Base-by-base conservation (phyloP, 2,797 vertebrate species). In the Aldrovandia affinis region DNA sequence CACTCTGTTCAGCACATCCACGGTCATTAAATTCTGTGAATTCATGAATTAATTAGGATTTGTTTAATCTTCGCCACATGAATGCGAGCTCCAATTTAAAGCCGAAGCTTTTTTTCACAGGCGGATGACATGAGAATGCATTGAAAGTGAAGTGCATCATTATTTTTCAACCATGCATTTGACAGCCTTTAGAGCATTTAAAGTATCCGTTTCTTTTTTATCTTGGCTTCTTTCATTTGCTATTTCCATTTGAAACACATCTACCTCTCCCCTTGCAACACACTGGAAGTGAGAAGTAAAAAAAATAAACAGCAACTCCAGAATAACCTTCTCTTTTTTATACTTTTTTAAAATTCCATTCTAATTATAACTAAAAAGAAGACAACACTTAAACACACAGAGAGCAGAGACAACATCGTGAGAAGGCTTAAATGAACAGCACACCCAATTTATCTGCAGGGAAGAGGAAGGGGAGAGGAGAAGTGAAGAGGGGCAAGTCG, bases 341-440 rank as follows among this genome's bases (percentile, higher is more conserved):
- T 33, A 55, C 30, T 14, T 47, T 80, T 52, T 22, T 30, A 20
- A 12, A 22, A 28, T 55, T 55, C 28, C 22, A 55, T 33, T 80
- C 20, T 33, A 57, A 80, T 54, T 54, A 36, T 33, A 55, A 55
- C 28, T 36, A 57, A 77, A 83, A 12, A n/a, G 25, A 57, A 59
- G 28, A 54, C 25, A 36, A 44, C 61, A 75, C 78, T 18, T 25
- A 70, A 86, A 86, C 14, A 47, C 44, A 83, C 61, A 65, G 77
- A 54, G 77, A 42, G 33, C 25, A 28, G 70, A 54, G 52, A 80
- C 14, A 59, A 47, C 15, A 83, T 9, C 39, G 3, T 20, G 18
- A 1, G 7, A 44, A 25, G 9, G 6, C 5, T 0, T 9, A 25
- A 18, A 20, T 9, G 20, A 44, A 14, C 70, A 75, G 36, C 39